Conservation (phyloP, 2,113 vertebrate genomes). For the Spilogale gracilis region DNA sequence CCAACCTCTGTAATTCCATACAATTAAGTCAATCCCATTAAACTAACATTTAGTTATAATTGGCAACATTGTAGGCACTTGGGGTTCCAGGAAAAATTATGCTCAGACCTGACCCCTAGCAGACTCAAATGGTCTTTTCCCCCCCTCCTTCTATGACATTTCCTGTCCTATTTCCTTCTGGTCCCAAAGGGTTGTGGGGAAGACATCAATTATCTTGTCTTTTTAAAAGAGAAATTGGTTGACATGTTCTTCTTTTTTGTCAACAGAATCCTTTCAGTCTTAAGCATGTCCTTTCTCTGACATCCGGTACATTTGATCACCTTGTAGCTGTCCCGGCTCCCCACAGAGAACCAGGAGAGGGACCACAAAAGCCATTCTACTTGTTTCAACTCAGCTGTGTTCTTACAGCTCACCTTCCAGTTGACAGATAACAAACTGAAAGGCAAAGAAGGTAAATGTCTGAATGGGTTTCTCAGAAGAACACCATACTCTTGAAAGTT, state of each 20-base stretch:
- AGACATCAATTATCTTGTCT: constrained; percentile 65
- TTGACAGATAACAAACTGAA: constrained; percentile 72
- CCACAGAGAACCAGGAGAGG: constrained; percentile 64
- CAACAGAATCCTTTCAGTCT: constrained; percentile 69
- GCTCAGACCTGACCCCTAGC: neutral
- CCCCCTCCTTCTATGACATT: neutral
- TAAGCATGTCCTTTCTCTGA: constrained; percentile 64
- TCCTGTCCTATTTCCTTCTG: constrained; percentile 6
- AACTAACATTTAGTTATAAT: constrained; percentile 10
- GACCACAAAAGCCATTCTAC: constrained; percentile 71
- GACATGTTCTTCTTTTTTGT: constrained; percentile 70
- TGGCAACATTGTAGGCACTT: neutral
- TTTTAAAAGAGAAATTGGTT: constrained; percentile 66
- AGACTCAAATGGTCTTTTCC: constrained; percentile 13
- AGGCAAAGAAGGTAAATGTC: constrained; percentile 61
- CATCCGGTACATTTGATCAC: constrained; percentile 32
- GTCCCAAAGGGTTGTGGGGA: constrained; percentile 6
- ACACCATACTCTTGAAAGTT: neutral
- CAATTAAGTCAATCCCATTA: constrained; percentile 14
- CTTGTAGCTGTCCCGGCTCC: constrained; percentile 13
- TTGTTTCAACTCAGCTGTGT: constrained; percentile 78
- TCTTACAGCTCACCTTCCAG: constrained; percentile 67
- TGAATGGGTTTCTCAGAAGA: constrained; percentile 59
- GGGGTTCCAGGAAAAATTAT: neutral
- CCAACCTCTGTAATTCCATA: neutral